Base-by-base conservation (phyloP, 2,888 invertebrate genomes). In the Drosophila cognata region DNA sequence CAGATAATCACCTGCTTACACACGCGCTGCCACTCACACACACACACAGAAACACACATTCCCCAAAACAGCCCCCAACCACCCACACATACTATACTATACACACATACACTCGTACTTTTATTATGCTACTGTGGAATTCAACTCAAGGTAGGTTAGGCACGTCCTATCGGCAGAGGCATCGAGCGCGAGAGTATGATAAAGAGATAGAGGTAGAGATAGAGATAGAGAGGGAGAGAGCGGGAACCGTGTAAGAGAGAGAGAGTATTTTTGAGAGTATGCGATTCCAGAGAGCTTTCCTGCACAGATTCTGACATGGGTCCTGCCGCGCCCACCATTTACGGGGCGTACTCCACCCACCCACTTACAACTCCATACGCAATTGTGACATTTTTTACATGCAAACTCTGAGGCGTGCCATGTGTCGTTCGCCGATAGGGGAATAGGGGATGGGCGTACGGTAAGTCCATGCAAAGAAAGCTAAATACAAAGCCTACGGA, bases 101-200 rank as follows among this genome's bases (percentile, higher is more conserved):
- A 53, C 53, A 36, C 53, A n/a, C 31, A 58, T 29, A 60, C 43
- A 70, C 25, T 53, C 28, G 41, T 46, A 66, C 21, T 73, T 74
- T 74, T 81, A 82, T 70, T 71, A 59, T 79, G 84, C 81, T 89
- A 85, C 89, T 83, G 84, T 79, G 68, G 79, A 84, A 86, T 84
- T 82, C 75, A 71, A 81, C 91, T 80, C 83, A 88, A 91, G 91
- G 91, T 91, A 91, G 91, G 91, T 91, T 91, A 88, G 87, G 87
- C 83, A 91, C 81, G 80, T 85, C 82, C 88, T 84, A 56, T 60
- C 62, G 65, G 29, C 46, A 63, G 35, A 48, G 48, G 38, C 66
- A n/a, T 51, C 58, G 48, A 38, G 46, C 10, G 43, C 10, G 55
- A 21, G 35, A 56, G 55, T 21, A 46, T 8, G 50, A 52, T 10